These are phyloP conservation scores for Strigamia transsilvanica DNA, from an alignment of 2,888 invertebrate genomes.

Conservation along the genomic window DNA sequence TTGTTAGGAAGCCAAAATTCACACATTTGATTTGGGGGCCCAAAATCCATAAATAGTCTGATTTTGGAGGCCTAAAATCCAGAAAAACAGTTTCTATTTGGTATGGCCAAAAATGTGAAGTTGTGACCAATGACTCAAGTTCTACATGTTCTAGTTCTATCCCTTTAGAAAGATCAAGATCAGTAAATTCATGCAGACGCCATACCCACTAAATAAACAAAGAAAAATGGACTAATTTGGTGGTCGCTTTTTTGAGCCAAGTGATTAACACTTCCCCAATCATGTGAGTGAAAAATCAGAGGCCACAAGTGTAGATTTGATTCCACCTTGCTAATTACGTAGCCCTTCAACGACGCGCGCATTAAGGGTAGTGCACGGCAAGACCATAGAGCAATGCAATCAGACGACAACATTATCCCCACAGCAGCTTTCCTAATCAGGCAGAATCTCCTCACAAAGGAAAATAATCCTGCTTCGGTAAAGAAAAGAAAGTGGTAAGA, in stretches of 20 bases:
- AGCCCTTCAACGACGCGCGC: not conserved
- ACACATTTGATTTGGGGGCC: too few relatives aligned
- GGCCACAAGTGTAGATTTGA: slow-evolving; percentile 16
- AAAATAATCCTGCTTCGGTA: slow-evolving; percentile 1
- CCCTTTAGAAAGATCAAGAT: too few relatives aligned
- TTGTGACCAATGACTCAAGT: too few relatives aligned
- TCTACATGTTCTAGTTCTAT: too few relatives aligned
- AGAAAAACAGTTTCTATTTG: too few relatives aligned
- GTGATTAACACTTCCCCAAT: not conserved
- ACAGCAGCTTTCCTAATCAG: slow-evolving; percentile 6
- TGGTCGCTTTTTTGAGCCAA: not conserved
- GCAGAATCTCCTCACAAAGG: not conserved
- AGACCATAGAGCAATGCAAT: not conserved
- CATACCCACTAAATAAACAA: not conserved
- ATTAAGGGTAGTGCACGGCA: not conserved
- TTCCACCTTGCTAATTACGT: slow-evolving; percentile 26
- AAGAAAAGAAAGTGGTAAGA: slow-evolving; percentile 19
- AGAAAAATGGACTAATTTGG: not conserved
- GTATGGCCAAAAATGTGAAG: too few relatives aligned
- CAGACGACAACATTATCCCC: slow-evolving; percentile 22
- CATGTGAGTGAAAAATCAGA: not conserved
- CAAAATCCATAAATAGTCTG: too few relatives aligned
- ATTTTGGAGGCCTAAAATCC: too few relatives aligned
- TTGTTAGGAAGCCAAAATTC: too few relatives aligned
- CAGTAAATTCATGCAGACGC: too few relatives aligned